Percentiles rank a stretch among this genome's conserved stretches.
Evolutionary conservation across 2,888 invertebrate species (phyloP).

Genomic region (Cabera pusaria): DNA sequence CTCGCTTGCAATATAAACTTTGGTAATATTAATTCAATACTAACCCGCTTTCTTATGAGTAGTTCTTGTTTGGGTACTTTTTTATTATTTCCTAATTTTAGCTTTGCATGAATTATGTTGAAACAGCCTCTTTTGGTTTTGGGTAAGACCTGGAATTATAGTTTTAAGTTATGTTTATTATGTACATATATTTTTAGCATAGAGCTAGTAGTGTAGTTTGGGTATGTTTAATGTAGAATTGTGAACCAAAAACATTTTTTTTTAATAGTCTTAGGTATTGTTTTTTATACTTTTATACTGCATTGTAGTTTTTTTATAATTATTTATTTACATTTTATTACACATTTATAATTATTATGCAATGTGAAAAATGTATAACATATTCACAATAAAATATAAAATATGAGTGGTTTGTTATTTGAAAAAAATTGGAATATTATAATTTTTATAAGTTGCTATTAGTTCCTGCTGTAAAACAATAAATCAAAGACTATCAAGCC

Average conservation of each 20-base stretch:
- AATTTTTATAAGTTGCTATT: too few relatives aligned
- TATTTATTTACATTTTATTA: background rate
- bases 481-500: too few relatives aligned
- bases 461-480: too few relatives aligned
- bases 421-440: too few relatives aligned
- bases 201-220: conserved; percentile 1
- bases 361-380: too few relatives aligned
- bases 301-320: background rate
- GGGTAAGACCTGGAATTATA: conserved; percentile 38
- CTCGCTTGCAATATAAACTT: conserved; percentile 18
- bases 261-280: too few relatives aligned
- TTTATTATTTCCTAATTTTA: conserved; percentile 23
- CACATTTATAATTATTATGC: background rate
- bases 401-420: too few relatives aligned
- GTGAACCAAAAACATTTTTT: too few relatives aligned
- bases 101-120: conserved; percentile 73
- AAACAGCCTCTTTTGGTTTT: conserved; percentile 83
- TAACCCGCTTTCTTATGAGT: conserved; percentile 19
- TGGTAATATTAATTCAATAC: conserved; percentile 17
- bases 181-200: conserved; percentile 5
- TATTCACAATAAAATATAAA: too few relatives aligned
- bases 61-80: conserved; percentile 13
- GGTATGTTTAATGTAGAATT: too few relatives aligned
- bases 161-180: conserved; percentile 23
- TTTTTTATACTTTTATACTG: background rate